Evolutionary conservation across 2,888 invertebrate species (phyloP), one percentile per base, ranked within the genome.

Genomic region (Brachyopa scutellaris): DNA sequence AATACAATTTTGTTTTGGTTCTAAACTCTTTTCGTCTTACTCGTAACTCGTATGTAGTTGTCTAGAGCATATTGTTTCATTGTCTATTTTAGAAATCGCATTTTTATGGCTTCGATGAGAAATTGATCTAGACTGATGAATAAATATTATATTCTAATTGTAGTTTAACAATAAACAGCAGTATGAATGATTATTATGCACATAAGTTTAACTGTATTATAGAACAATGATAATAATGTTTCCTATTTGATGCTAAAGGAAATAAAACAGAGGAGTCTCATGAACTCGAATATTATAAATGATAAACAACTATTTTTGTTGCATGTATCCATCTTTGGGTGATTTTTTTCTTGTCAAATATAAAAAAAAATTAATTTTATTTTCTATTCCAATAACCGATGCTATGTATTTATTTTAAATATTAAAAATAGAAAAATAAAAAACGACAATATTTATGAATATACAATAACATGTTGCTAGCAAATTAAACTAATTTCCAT

Each of bases 81-180:
- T 33, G 21, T 64, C 36, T 19, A 40, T 40, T 53, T 40, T 51
- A 15, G 7, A 36, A 40, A 59, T 69, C 29, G 69, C 57, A 69
- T 69, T 69, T 69, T 69, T 13, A 47, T 33, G 19, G 29, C 49
- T 70, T 51, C 11, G 49, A 51, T 38, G 17, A 45, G 2, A 47
- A 57, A 38, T 61, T 40, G 31, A 40, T 51, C 13, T 69, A 69
- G 70, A 70, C 59, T 70, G 70, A 70, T 61, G 49, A 31, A 66
- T 19, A 7, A 49, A n/a, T 36, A 21, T 21, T 45, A 49, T 49
- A 33, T 33, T 45, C 23, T 19, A 62, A 15, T 49, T 64, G 36
- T 17, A 38, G 9, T 26, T 62, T 15, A 29, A 9, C 23, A 19
- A 15, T 42, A 59, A 31, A 51, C 31, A 51, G 23, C 23, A 38